Evolutionary conservation across 2,888 invertebrate species (phyloP).

Genomic region (Zeuzera pyrina): DNA sequence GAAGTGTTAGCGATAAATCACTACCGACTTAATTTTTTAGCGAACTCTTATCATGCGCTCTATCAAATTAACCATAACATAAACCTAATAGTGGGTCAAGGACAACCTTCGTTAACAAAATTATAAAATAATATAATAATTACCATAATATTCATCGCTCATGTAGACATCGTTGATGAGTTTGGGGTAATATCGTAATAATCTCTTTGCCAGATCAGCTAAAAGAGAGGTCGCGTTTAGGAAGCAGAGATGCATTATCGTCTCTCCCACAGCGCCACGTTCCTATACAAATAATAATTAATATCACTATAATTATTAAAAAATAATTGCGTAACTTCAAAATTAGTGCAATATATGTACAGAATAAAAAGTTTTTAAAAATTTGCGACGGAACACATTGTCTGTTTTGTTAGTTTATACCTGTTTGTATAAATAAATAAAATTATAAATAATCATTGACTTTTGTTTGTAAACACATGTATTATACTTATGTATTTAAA

Average conservation of each 20-base stretch:
- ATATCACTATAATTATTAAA: no score
- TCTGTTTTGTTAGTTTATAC: no score
- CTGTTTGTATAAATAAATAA: no score
- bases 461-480: no score
- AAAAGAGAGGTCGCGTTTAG: constrained; percentile 92
- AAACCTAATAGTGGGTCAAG: constrained; percentile 8
- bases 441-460: no score
- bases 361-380: no score
- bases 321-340: no score
- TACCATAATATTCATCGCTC: constrained; percentile 97
- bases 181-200: constrained; percentile 93
- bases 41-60: constrained; percentile 36
- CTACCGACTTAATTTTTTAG: constrained; percentile 25
- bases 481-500: no score
- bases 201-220: constrained; percentile 93
- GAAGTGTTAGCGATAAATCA: constrained; percentile 33
- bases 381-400: no score
- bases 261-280: constrained; percentile 96
- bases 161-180: constrained; percentile 97
- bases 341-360: no score
- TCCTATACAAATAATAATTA: constrained; percentile 75
- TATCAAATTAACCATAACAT: constrained; percentile 38
- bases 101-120: constrained; percentile 2
- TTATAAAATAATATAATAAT: constrained; percentile 11
- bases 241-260: constrained; percentile 93